These are phyloP conservation scores for Azemiops feae DNA, from an alignment of 2,113 vertebrate species.

Conservation along the genomic window DNA sequence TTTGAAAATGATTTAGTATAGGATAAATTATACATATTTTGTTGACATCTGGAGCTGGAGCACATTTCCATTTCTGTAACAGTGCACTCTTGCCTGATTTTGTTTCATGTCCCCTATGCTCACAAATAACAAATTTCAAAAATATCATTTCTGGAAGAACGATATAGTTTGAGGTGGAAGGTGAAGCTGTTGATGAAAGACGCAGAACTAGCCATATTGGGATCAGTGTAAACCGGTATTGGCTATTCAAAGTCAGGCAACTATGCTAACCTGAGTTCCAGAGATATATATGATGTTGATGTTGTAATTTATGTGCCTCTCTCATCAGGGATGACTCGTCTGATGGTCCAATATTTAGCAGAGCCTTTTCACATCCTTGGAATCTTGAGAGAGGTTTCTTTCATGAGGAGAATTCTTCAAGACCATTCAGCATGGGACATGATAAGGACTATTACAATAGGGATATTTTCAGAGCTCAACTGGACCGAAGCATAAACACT, in stretches of 20 bases:
- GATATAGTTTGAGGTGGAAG: not conserved
- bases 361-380: conserved; percentile 63
- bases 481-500: conserved; percentile 66
- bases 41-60: not conserved
- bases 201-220: not conserved
- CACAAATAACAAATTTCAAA: not conserved
- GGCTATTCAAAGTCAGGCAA: not conserved
- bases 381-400: conserved; percentile 67
- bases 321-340: conserved; percentile 72
- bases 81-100: not conserved
- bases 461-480: conserved; percentile 68
- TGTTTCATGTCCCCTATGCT: not conserved
- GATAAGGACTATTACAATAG: conserved; percentile 72
- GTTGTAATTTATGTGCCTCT: conserved; percentile 30
- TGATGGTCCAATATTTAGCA: conserved; percentile 74
- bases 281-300: not conserved
- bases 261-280: not conserved
- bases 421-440: conserved; percentile 65
- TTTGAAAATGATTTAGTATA: not conserved
- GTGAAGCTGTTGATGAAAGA: not conserved
- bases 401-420: conserved; percentile 63
- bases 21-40: not conserved
- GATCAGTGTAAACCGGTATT: not conserved
- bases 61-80: not conserved
- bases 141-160: not conserved